phyloP scores from a whole-genome alignment of 2,797 vertebrate genomes.

The Sebastes kiyomatsui region DNA sequence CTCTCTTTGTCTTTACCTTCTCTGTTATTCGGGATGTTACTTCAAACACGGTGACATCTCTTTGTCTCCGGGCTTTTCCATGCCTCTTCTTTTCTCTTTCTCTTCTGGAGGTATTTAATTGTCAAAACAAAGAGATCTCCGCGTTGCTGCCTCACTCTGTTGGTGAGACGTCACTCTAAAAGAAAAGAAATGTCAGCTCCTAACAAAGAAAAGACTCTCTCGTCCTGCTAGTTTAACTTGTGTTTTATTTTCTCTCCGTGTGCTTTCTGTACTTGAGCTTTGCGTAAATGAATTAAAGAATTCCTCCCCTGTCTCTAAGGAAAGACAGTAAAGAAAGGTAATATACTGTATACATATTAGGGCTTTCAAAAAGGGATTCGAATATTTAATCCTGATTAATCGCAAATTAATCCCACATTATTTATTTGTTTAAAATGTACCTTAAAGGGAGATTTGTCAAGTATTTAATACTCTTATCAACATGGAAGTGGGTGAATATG shows the following conservation, averaged over 20 bases:
- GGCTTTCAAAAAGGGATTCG: too few species aligned
- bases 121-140: slow-evolving; percentile 7
- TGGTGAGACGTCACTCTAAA: not conserved
- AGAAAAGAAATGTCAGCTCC: not conserved
- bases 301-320: not conserved
- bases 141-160: not conserved
- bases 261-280: not conserved
- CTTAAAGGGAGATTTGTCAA: too few species aligned
- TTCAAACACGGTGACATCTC: slow-evolving; percentile 7
- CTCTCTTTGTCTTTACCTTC: not conserved
- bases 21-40: slow-evolving; percentile 3
- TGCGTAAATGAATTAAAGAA: not conserved
- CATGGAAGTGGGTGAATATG: too few species aligned
- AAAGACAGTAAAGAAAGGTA: not conserved
- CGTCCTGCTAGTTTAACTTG: not conserved
- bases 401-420: too few species aligned
- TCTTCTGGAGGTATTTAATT: not conserved
- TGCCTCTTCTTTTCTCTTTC: not conserved
- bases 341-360: too few species aligned
- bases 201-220: slow-evolving; percentile 16
- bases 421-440: too few species aligned
- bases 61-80: not conserved
- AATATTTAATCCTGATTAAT: too few species aligned
- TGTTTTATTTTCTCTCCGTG: not conserved
- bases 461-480: too few species aligned